Evolutionary conservation across 2,888 invertebrate species (phyloP), one percentile per base, ranked within the genome.

Genomic region (Disparrhopalites patrizii): DNA sequence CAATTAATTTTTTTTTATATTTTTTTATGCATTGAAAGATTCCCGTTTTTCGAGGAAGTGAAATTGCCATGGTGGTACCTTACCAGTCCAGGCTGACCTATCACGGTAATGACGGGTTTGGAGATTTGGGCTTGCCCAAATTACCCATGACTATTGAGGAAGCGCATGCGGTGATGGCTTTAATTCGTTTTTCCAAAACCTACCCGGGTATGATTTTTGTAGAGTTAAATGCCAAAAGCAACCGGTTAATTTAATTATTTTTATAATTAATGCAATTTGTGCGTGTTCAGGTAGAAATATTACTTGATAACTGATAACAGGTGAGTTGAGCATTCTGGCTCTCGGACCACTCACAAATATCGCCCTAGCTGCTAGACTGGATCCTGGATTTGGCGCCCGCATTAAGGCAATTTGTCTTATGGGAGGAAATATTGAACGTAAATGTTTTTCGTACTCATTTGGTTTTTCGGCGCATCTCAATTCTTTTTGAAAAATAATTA

Each of bases 331-430:
- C 36, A 3, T 69, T 51, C 5, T 54, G 57, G 83, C 86, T 38
- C 78, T 91, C 25, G 92, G 88, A 0, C 85, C 93, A 0, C 78
- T 92, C 27, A 92, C 92, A 0, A 93, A 92, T 76, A 80, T 91
- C 47, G 92, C 91, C 0, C 76, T 91, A 66, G 86, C 90, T 1
- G 81, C 87, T 2, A 85, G 86, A 75, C 78, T 89, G 75, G 88
- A 87, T 74, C 84, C 87, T 1, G 54, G 64, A 15, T 66, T 72
- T 7, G 64, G 18, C 10, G 57, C 62, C 1, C 57, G 62, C 15
- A 27, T 71, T 13, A 68, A 68, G 28, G 69, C 68, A 23, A 58
- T 72, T 10, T 68, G 43, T 20, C 61, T 70, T 23, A 57, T 72
- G 47, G 73, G 75, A 18, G 75, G 75, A 51, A 75, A 73, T 65